These are phyloP conservation scores for Drosophila trapezifrons DNA, from an alignment of 1,140 invertebrate genomes.

Conservation along the genomic window DNA sequence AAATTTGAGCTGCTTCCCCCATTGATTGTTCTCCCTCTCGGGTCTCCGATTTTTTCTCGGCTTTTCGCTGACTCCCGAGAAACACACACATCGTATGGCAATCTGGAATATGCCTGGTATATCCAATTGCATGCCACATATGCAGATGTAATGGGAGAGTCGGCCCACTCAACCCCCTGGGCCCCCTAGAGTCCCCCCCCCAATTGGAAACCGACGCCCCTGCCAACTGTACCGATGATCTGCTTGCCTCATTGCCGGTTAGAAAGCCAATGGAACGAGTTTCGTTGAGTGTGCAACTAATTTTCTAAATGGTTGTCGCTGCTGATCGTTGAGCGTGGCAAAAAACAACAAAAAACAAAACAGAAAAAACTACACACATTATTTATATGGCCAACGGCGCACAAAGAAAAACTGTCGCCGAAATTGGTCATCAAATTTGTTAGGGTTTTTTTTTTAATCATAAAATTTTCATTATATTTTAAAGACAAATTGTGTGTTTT, in stretches of 20 bases:
- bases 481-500: not conserved
- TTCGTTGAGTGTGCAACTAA: constrained; percentile 75
- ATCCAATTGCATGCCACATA: constrained; percentile 51
- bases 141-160: constrained; percentile 47
- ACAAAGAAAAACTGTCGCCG: constrained; percentile 30
- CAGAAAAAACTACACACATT: constrained; percentile 19
- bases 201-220: constrained; percentile 11
- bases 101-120: constrained; percentile 47
- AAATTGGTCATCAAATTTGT: constrained; percentile 31
- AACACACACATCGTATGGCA: constrained; percentile 16
- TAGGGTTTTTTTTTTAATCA: constrained; percentile 4
- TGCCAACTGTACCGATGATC: constrained; percentile 31
- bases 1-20: not conserved
- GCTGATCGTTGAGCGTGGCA: constrained; percentile 67
- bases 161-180: constrained; percentile 16
- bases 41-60: constrained; percentile 12
- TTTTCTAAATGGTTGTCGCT: constrained; percentile 75
- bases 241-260: constrained; percentile 54
- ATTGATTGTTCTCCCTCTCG: constrained; percentile 1
- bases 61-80: constrained; percentile 23
- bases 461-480: too few species aligned
- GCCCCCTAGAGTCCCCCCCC: not conserved
- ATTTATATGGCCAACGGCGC: constrained; percentile 22
- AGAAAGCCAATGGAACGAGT: constrained; percentile 80
- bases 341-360: constrained; percentile 34